These are phyloP conservation scores for Scolopax bukidnonensis DNA, from an alignment of 2,797 vertebrate species.

Conservation along the genomic window DNA sequence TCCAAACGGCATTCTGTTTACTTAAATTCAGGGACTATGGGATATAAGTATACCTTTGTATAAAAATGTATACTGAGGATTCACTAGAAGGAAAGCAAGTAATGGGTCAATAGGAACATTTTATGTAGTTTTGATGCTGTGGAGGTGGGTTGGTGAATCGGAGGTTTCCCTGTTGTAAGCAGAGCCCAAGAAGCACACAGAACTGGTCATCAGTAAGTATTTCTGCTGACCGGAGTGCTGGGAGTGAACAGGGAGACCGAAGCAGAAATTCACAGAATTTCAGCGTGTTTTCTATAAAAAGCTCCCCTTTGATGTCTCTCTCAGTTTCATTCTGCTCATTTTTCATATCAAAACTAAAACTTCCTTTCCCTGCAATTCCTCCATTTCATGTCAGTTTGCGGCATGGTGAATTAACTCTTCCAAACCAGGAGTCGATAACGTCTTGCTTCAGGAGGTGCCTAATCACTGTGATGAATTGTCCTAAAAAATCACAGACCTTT, in stretches of 20 bases:
- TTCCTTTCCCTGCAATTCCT: constrained; percentile 25
- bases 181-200: background rate
- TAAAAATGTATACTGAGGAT: background rate
- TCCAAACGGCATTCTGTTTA: background rate
- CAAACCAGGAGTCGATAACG: constrained; percentile 30
- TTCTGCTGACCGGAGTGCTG: background rate
- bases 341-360: constrained; percentile 52
- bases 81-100: background rate
- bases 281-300: constrained; percentile 35
- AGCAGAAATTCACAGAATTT: background rate
- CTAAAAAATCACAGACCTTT: constrained; percentile 61
- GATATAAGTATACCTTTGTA: background rate
- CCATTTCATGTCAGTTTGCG: constrained; percentile 35
- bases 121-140: background rate
- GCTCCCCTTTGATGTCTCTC: constrained; percentile 43
- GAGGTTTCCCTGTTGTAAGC: background rate
- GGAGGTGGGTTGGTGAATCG: background rate
- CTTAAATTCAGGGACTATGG: background rate
- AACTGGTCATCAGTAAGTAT: background rate
- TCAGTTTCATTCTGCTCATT: constrained; percentile 34
- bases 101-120: background rate
- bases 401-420: constrained; percentile 37
- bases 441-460: constrained; percentile 50
- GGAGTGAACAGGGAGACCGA: background rate
- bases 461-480: constrained; percentile 56